phyloP scores from a whole-genome alignment of 2,888 invertebrate species.

The Drosophila antonietae region DNA sequence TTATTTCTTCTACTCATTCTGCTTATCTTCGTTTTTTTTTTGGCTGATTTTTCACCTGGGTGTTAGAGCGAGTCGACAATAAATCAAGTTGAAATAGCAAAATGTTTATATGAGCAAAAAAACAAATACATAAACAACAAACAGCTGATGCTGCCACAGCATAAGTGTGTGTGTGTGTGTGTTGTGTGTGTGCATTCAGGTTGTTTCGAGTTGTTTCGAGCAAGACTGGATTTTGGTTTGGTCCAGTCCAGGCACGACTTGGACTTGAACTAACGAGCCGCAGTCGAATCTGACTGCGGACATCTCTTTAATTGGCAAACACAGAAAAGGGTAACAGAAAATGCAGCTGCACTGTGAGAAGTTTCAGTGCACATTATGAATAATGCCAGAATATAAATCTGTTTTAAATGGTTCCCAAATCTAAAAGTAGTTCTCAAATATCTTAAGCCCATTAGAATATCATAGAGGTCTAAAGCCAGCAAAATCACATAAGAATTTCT shows the following conservation, averaged over 20 bases:
- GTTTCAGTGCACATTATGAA: neutral
- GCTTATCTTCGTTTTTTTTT: constrained; percentile 11
- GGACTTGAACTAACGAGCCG: constrained; percentile 61
- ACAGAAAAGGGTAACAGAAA: constrained; percentile 24
- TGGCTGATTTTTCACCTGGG: constrained; percentile 10
- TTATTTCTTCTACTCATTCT: neutral
- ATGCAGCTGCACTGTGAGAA: constrained; percentile 19
- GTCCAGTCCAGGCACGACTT: constrained; percentile 58
- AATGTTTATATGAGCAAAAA: constrained; percentile 51
- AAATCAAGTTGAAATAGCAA: constrained; percentile 65
- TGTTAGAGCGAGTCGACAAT: constrained; percentile 53
- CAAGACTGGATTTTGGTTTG: constrained; percentile 38
- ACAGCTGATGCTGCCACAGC: constrained; percentile 69
- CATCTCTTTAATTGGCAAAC: constrained; percentile 65
- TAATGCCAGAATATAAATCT: neutral
- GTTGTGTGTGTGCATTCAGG: neutral
- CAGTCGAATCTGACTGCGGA: constrained; percentile 42
- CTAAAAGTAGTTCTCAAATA: neutral
- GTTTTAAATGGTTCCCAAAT: neutral
- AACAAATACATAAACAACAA: constrained; percentile 70
- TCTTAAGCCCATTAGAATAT: neutral
- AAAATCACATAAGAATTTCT: neutral
- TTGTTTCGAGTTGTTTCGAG: constrained; percentile 7
- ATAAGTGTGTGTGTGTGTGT: constrained; percentile 2
- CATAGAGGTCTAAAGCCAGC: neutral